These are phyloP conservation scores for Nipponacmea schrenckii DNA, from an alignment of 2,888 invertebrate species.

Conservation along the genomic window DNA sequence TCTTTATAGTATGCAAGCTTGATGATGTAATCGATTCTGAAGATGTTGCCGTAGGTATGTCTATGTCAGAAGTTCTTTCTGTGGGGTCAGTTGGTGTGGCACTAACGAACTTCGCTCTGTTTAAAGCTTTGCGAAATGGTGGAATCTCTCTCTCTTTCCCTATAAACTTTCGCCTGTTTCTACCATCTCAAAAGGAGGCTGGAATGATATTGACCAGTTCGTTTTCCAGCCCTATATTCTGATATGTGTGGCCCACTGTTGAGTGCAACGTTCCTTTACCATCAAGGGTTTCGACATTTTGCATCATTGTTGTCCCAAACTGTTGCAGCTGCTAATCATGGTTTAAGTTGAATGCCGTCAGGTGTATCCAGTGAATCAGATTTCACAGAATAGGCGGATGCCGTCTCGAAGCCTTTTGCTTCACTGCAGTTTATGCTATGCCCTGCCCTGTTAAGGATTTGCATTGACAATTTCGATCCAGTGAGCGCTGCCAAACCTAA, in stretches of 20 bases:
- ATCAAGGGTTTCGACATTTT: slow-evolving; percentile 13
- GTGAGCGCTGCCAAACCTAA: slow-evolving; percentile 25
- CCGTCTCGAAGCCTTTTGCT: slow-evolving; percentile 23
- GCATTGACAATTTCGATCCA: slow-evolving; percentile 21
- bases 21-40: no score
- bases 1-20: no score
- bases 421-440: slow-evolving; percentile 25
- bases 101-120: background rate
- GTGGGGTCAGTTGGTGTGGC: background rate
- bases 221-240: slow-evolving; percentile 7
- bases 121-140: background rate
- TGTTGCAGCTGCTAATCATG: no score
- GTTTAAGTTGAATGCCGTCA: slow-evolving; percentile 9
- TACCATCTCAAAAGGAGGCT: background rate
- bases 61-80: background rate
- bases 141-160: background rate
- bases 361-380: slow-evolving; percentile 14
- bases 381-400: slow-evolving; percentile 19
- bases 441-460: slow-evolving; percentile 27
- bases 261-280: slow-evolving; percentile 17
- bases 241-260: slow-evolving; percentile 18
- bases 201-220: background rate
- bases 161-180: background rate
- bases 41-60: background rate
- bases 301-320: slow-evolving; percentile 24